Evolutionary conservation across 2,888 invertebrate genomes (phyloP).

Genomic region (Sceliomorpha sp.): DNA sequence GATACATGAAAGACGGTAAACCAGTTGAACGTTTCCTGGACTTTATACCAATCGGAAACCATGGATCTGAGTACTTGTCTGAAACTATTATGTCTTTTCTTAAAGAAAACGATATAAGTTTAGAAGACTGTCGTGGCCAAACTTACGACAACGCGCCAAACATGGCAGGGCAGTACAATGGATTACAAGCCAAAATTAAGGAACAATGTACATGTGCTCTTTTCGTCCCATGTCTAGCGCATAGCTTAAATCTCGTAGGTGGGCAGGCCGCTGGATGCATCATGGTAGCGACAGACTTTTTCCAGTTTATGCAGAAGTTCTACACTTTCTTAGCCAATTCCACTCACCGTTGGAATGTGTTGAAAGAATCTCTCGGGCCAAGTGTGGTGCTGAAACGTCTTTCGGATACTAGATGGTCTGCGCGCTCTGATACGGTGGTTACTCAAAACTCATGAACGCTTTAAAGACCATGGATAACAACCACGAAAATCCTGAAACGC

Average conservation of each 20-base stretch:
- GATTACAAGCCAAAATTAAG: conserved; percentile 63
- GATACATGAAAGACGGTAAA: conserved; percentile 53
- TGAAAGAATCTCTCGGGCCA: conserved; percentile 4
- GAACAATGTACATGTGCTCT: conserved; percentile 58
- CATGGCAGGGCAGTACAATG: conserved; percentile 60
- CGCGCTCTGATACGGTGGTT: conserved; percentile 16
- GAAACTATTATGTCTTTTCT: conserved; percentile 61
- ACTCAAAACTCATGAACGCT: conserved; percentile 2
- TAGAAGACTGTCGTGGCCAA: conserved; percentile 62
- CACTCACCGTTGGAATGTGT: conserved; percentile 55
- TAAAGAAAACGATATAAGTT: conserved; percentile 22
- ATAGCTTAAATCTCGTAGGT: conserved; percentile 65
- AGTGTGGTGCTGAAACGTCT: conserved; percentile 9
- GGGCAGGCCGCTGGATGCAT: conserved; percentile 55
- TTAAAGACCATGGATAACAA: conserved; percentile 7
- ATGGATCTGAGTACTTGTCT: conserved; percentile 66
- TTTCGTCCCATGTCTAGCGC: conserved; percentile 60
- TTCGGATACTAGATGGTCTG: conserved; percentile 32
- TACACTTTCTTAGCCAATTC: conserved; percentile 61
- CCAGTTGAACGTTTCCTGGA: conserved; percentile 55
- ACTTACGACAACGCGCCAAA: conserved; percentile 64
- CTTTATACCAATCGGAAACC: conserved; percentile 60
- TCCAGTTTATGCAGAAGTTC: conserved; percentile 61
- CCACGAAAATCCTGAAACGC: conserved; percentile 11
- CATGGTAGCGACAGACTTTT: conserved; percentile 60